phyloP scores from a whole-genome alignment of 2,888 invertebrate genomes.

The Brenthis hecate region DNA sequence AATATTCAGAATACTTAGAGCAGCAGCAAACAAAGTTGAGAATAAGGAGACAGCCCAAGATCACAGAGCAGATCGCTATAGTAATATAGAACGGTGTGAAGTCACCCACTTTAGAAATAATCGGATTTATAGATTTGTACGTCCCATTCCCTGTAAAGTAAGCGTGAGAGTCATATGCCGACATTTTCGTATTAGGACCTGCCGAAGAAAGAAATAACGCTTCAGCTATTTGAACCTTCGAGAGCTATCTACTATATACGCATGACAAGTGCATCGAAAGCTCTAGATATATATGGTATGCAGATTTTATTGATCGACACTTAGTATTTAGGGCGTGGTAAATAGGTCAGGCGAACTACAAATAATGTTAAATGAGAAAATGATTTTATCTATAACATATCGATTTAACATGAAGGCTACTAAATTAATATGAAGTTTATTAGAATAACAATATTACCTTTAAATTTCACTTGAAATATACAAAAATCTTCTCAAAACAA shows the following conservation, averaged over 20 bases:
- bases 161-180: slow-evolving; percentile 67
- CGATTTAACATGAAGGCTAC: neutral
- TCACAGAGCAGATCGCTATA: slow-evolving; percentile 88
- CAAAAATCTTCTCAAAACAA: slow-evolving; percentile 4
- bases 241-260: neutral
- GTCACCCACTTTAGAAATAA: slow-evolving; percentile 81
- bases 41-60: slow-evolving; percentile 86
- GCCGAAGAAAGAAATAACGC: slow-evolving; percentile 62
- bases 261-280: neutral
- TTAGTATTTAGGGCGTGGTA: slow-evolving; percentile 36
- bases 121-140: slow-evolving; percentile 63
- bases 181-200: slow-evolving; percentile 69
- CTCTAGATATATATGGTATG: neutral
- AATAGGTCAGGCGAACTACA: slow-evolving; percentile 10
- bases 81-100: slow-evolving; percentile 93
- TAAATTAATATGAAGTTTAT: too few species aligned
- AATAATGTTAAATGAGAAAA: too few species aligned
- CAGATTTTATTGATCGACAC: slow-evolving; percentile 1
- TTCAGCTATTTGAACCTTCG: slow-evolving; percentile 39
- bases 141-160: slow-evolving; percentile 74
- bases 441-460: neutral
- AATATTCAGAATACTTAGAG: slow-evolving; percentile 89
- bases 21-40: slow-evolving; percentile 91
- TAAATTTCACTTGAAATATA: neutral
- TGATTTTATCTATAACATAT: neutral